Conservation (phyloP, 1,140 invertebrate genomes). For the Achatina immaculata region DNA sequence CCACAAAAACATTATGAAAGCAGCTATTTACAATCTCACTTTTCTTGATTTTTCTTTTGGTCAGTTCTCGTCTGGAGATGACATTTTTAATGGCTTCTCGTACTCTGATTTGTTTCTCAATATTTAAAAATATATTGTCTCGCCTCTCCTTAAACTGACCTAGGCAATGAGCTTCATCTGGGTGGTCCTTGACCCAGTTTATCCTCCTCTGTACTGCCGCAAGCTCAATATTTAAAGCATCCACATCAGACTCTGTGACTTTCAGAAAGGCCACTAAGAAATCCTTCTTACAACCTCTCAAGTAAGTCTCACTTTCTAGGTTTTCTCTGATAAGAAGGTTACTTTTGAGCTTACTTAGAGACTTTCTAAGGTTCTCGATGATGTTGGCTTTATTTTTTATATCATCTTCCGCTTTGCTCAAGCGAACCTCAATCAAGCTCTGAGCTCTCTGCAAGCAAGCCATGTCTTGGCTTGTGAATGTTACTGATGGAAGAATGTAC, state of each 20-base stretch:
- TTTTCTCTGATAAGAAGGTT: slow-evolving; percentile 1
- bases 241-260: background rate
- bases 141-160: background rate
- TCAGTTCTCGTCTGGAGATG: background rate
- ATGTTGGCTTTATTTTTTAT: background rate
- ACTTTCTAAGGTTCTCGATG: background rate
- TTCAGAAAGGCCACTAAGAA: slow-evolving; percentile 26
- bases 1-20: slow-evolving; percentile 28
- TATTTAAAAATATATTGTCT: background rate
- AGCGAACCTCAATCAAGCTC: slow-evolving; percentile 16
- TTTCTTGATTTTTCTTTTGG: slow-evolving; percentile 22
- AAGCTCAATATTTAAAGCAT: slow-evolving; percentile 2
- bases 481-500: slow-evolving; percentile 28
- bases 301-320: slow-evolving; percentile 22
- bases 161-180: background rate
- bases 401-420: slow-evolving; percentile 1
- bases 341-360: background rate
- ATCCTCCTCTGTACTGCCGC: slow-evolving; percentile 31
- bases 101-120: slow-evolving; percentile 10
- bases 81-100: slow-evolving; percentile 36
- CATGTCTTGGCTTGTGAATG: background rate
- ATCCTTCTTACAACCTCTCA: slow-evolving; percentile 5
- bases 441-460: background rate
- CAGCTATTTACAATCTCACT: background rate
- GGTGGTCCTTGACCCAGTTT: slow-evolving; percentile 33